These are phyloP conservation scores for Holacanthus passer DNA, from an alignment of 2,113 vertebrate genomes.

Conservation along the genomic window DNA sequence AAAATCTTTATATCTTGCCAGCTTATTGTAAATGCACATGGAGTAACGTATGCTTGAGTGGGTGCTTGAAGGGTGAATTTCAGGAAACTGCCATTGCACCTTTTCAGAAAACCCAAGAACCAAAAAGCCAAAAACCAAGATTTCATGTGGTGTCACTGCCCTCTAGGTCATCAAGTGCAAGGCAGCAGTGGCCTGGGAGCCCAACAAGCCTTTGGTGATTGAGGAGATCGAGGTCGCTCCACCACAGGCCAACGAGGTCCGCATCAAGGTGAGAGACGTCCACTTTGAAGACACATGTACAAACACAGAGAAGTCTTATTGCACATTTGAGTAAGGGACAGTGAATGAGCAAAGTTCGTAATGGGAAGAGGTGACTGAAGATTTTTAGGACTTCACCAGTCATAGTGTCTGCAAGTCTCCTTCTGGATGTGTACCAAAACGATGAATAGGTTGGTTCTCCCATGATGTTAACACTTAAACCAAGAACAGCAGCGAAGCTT, in stretches of 20 bases:
- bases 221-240: constrained; percentile 91
- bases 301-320: not conserved
- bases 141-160: not conserved
- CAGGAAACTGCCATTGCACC: not conserved
- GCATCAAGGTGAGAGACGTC: constrained; percentile 85
- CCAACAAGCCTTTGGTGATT: constrained; percentile 86
- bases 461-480: too few relatives aligned
- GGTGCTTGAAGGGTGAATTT: not conserved
- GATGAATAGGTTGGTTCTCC: too few relatives aligned
- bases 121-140: too few relatives aligned
- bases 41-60: not conserved
- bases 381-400: not conserved
- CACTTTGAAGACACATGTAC: not conserved
- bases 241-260: constrained; percentile 87
- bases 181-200: constrained; percentile 90
- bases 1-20: not conserved
- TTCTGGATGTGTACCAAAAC: too few relatives aligned
- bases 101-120: too few relatives aligned
- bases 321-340: not conserved
- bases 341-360: not conserved
- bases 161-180: constrained; percentile 90
- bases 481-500: too few relatives aligned
- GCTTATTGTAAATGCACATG: not conserved
- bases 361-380: not conserved
- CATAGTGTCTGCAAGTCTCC: too few relatives aligned